Evolutionary conservation across 2,113 vertebrate genomes (phyloP), one percentile per base, ranked within the genome.

Genomic region (Prinia subflava): DNA sequence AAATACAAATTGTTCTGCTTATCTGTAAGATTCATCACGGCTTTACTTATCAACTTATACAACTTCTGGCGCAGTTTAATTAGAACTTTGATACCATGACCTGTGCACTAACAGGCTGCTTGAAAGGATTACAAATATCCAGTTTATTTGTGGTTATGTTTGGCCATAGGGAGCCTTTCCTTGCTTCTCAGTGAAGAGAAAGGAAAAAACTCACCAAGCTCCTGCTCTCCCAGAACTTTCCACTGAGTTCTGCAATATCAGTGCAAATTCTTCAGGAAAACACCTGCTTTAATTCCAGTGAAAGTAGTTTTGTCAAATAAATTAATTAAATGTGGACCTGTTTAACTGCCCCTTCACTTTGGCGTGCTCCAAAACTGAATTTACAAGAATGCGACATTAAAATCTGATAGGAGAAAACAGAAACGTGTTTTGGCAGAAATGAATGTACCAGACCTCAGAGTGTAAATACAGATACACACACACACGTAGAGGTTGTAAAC

Each of bases 381-480:
- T 83, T 65, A 8, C 4, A 76, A 21, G 5, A 30, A 15, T 1
- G 2, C 0, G 0, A 27, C 10, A 2, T 30, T 62, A 30, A 64
- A 87, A 44, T 25, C 22, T 19, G 13, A 30, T 37, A 21, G 39
- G 10, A 35, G 7, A 46, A 23, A 19, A 19, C 7, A 31, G 5
- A 49, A 35, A 19, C 0, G 0, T 6, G 1, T 31, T 70, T 63
- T 53, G 10, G 9, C 7, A 77, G 69, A 79, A 89, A 33, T 1
- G 0, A 70, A 17, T 0, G 3, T 13, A 39, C 18, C 31, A 5
- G 9, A 35, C 31, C 18, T 73, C 15, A 53, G 35, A 25, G 62
- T 49, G 35, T 35, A 41, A 30, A 41, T n/a, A 56, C 6, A n/a
- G 9, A 57, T 6, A 14, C 9, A 20, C 6, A 55, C 2, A 50